Conservation (phyloP, 2,113 vertebrate genomes). For the Loxodonta africana region DNA sequence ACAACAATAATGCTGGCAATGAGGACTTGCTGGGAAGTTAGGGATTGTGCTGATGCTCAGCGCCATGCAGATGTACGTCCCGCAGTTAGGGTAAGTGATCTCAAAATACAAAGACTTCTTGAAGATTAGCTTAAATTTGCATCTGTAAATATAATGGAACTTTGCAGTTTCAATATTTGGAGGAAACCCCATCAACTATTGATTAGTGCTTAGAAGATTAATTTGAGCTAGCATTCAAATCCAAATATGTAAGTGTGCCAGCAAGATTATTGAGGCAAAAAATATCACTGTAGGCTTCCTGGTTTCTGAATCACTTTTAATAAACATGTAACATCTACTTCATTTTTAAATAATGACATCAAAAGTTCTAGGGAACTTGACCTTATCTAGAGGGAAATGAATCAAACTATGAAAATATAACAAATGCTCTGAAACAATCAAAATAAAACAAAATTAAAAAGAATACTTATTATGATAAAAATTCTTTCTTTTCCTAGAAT, state of each 20-base stretch:
- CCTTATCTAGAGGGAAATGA: constrained; percentile 64
- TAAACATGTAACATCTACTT: constrained; percentile 49
- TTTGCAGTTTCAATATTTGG: not conserved
- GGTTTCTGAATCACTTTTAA: constrained; percentile 61
- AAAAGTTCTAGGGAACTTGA: constrained; percentile 47
- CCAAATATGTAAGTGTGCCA: constrained; percentile 24
- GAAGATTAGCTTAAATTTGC: constrained; percentile 25
- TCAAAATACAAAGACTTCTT: not conserved
- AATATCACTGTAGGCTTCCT: not conserved
- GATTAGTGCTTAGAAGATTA: constrained; percentile 41
- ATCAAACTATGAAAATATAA: constrained; percentile 47
- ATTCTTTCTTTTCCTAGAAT: constrained; percentile 40
- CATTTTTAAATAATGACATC: constrained; percentile 57
- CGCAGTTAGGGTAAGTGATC: not conserved
- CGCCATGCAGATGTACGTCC: not conserved
- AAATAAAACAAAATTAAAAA: constrained; percentile 29
- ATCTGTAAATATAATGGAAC: constrained; percentile 32
- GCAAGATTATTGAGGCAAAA: constrained; percentile 47
- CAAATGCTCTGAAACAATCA: constrained; percentile 33
- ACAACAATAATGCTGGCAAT: not conserved
- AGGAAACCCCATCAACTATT: constrained; percentile 24
- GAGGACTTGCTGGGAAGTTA: not conserved
- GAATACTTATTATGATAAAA: constrained; percentile 4
- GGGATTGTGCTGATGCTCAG: not conserved
- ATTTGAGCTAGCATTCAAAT: constrained; percentile 63